phyloP scores from a whole-genome alignment of 2,888 invertebrate genomes.

The Agonopterix heracliana region DNA sequence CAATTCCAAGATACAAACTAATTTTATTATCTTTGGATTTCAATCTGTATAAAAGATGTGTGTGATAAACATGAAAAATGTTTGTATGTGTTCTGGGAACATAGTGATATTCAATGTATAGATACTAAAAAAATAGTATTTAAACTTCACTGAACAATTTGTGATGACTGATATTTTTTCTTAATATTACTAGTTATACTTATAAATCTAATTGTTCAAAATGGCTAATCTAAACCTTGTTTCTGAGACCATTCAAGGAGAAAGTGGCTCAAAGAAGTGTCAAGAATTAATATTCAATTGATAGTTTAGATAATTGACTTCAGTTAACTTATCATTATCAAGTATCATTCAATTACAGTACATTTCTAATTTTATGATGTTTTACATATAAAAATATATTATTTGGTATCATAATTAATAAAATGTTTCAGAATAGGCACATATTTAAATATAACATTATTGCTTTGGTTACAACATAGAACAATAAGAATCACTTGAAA shows the following conservation, averaged over 20 bases:
- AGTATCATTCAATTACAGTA: not conserved
- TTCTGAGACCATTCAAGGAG: slow-evolving; percentile 39
- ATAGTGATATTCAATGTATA: not conserved
- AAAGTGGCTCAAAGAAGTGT: not conserved
- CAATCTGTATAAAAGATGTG: not conserved
- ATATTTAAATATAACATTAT: slow-evolving; percentile 58
- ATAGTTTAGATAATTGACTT: no score
- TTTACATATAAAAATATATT: slow-evolving; percentile 39
- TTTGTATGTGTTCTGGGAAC: no score
- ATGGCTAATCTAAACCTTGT: slow-evolving; percentile 35
- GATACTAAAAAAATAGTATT: not conserved
- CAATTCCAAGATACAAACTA: slow-evolving; percentile 38
- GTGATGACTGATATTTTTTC: slow-evolving; percentile 29
- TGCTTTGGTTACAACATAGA: slow-evolving; percentile 73
- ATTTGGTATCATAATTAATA: slow-evolving; percentile 59
- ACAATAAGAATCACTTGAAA: slow-evolving; percentile 56
- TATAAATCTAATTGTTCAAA: slow-evolving; percentile 46
- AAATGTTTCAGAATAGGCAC: slow-evolving; percentile 43
- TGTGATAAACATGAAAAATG: no score
- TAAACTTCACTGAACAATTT: slow-evolving; percentile 14
- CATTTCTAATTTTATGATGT: not conserved
- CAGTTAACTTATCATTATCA: not conserved
- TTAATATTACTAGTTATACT: slow-evolving; percentile 14
- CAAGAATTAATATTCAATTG: no score
- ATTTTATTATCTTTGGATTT: slow-evolving; percentile 27